A percentile compares a stretch with the other conserved stretches of the same genome.
Conservation (phyloP, 2,888 invertebrate species). For the Dastarcus helophoroides region DNA sequence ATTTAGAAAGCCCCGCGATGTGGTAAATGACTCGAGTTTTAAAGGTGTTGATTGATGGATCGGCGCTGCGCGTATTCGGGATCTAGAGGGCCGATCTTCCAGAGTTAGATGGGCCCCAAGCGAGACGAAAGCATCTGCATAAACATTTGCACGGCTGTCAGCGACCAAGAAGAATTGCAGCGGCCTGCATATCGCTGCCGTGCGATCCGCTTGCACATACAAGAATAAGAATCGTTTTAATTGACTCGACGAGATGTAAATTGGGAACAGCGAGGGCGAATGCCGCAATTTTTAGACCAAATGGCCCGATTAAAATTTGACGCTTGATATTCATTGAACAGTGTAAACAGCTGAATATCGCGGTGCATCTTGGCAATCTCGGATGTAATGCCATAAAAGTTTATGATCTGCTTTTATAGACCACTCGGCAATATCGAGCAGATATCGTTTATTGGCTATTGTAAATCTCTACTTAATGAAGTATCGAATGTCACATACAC, state of each 20-base stretch:
- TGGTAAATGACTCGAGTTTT: constrained; percentile 18
- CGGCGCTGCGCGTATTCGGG: constrained; percentile 7
- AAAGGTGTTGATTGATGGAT: constrained; percentile 25
- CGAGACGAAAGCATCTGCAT: too few relatives aligned
- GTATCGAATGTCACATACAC: constrained; percentile 34
- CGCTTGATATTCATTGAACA: neutral
- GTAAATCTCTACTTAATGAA: constrained; percentile 35
- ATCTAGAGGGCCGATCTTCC: constrained; percentile 13
- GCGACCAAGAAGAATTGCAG: constrained; percentile 28
- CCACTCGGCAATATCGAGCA: constrained; percentile 32
- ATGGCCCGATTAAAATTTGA: too few relatives aligned
- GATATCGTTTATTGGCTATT: constrained; percentile 36
- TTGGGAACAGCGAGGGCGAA: too few relatives aligned
- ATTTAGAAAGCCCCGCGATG: constrained; percentile 15
- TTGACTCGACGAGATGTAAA: too few relatives aligned
- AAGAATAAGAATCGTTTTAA: too few relatives aligned
- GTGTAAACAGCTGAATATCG: constrained; percentile 3
- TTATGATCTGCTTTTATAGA: constrained; percentile 33
- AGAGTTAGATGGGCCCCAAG: constrained; percentile 17
- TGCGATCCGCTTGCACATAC: too few relatives aligned
- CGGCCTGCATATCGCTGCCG: constrained; percentile 27
- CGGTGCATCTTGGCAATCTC: constrained; percentile 22
- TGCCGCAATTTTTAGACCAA: constrained; percentile 12
- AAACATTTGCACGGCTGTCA: constrained; percentile 32
- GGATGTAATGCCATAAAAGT: constrained; percentile 31